Evolutionary conservation across 2,888 invertebrate genomes (phyloP).

Genomic region (Quadriops clusia): DNA sequence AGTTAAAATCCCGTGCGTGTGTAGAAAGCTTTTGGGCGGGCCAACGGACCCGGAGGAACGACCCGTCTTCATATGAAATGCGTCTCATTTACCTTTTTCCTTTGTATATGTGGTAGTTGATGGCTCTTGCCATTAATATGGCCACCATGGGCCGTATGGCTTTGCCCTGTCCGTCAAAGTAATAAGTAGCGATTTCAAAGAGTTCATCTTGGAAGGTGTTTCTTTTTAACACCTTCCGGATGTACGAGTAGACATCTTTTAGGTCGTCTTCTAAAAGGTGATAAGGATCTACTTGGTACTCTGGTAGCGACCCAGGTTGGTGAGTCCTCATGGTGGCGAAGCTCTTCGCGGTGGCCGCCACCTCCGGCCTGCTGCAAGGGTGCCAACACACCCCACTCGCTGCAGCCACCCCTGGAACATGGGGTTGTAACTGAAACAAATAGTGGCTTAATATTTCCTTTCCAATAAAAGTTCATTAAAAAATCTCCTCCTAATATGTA

Average conservation of each 20-base stretch:
- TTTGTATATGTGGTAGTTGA: slow-evolving; percentile 80
- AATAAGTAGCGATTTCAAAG: slow-evolving; percentile 87
- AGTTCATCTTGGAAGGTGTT: slow-evolving; percentile 76
- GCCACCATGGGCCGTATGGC: slow-evolving; percentile 91
- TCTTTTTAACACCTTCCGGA: slow-evolving; percentile 66
- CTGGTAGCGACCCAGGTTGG: slow-evolving; percentile 68
- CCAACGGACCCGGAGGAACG: too few species aligned
- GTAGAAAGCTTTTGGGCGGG: too few species aligned
- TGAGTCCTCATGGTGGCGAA: slow-evolving; percentile 65
- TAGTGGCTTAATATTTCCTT: too few species aligned
- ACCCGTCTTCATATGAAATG: too few species aligned
- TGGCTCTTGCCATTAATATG: slow-evolving; percentile 85
- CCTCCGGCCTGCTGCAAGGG: slow-evolving; percentile 31
- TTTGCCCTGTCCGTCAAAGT: slow-evolving; percentile 97
- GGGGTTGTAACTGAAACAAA: too few species aligned
- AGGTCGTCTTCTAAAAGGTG: slow-evolving; percentile 77
- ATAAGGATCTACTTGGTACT: slow-evolving; percentile 78
- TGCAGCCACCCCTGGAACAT: slow-evolving; percentile 11
- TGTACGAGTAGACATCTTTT: slow-evolving; percentile 73
- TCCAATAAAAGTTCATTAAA: too few species aligned
- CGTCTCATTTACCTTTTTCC: slow-evolving; percentile 83
- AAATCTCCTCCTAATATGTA: too few species aligned
- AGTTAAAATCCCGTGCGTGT: too few species aligned
- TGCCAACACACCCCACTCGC: slow-evolving; percentile 25
- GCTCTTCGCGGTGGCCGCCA: slow-evolving; percentile 37